A percentile compares a stretch with the other conserved stretches of the same genome.
These are phyloP conservation scores for Eulemur coronatus DNA, from an alignment of 2,797 vertebrate species.

Conservation along the genomic window DNA sequence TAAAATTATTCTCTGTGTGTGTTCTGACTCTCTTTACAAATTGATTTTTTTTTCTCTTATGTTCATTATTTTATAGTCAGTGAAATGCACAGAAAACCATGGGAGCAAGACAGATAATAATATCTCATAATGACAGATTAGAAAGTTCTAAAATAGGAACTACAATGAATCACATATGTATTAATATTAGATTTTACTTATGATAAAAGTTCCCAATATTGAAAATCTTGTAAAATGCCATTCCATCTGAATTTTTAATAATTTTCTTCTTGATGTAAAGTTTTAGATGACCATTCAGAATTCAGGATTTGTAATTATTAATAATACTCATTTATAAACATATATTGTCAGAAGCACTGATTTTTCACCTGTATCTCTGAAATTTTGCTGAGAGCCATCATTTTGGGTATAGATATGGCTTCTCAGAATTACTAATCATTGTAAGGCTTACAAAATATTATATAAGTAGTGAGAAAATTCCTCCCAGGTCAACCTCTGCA, in stretches of 20 bases:
- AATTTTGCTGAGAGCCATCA: not conserved
- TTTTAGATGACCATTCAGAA: not conserved
- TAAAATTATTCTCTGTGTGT: constrained; percentile 23
- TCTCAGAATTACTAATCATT: constrained; percentile 14
- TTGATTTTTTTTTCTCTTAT: not conserved
- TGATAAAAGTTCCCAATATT: constrained; percentile 13
- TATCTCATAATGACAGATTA: constrained; percentile 26
- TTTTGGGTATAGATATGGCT: not conserved
- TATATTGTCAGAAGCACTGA: not conserved
- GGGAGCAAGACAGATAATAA: not conserved
- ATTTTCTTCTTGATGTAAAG: not conserved
- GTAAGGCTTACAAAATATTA: not conserved
- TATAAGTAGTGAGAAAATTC: not conserved
- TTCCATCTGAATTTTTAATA: not conserved
- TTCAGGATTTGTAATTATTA: not conserved
- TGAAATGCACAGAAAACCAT: not conserved
- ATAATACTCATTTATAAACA: not conserved
- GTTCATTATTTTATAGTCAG: constrained; percentile 23
- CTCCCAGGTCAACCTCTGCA: not conserved
- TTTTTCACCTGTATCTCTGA: not conserved
- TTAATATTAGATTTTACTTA: constrained; percentile 56
- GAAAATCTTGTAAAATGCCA: not conserved
- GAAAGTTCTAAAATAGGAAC: constrained; percentile 34
- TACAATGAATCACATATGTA: not conserved
- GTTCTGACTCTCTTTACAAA: not conserved